phyloP scores from a whole-genome alignment of 30 jellyfish, hydroid and myxozoan species.

The Haliclystus octoradiatus region DNA sequence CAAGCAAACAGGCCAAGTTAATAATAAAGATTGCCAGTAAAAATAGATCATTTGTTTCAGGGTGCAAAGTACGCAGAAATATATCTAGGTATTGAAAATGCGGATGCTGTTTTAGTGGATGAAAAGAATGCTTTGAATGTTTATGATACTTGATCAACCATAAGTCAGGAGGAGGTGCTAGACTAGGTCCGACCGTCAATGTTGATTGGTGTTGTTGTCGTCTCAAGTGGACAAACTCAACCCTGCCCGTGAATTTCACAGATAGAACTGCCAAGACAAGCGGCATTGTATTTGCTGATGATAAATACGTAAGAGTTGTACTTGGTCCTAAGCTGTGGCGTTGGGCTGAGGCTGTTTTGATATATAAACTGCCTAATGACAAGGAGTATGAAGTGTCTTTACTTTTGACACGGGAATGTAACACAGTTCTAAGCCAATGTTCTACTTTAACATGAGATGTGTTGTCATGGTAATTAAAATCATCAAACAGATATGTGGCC shows the following conservation, averaged over 20 bases:
- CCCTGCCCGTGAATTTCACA: slow-evolving; percentile 80
- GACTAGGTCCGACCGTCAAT: not conserved
- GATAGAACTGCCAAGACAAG: slow-evolving; percentile 65
- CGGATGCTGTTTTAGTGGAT: slow-evolving; percentile 52
- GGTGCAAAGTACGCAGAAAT: slow-evolving; percentile 73
- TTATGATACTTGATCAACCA: slow-evolving; percentile 1
- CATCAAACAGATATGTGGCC: slow-evolving; percentile 31
- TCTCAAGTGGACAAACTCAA: slow-evolving; percentile 55
- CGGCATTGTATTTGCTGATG: slow-evolving; percentile 46
- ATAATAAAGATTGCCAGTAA: slow-evolving; percentile 33
- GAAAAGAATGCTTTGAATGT: not conserved
- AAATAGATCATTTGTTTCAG: slow-evolving; percentile 85
- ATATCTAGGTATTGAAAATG: slow-evolving; percentile 51
- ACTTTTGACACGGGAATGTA: slow-evolving; percentile 37
- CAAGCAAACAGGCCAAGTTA: slow-evolving; percentile 78
- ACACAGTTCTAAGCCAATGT: slow-evolving; percentile 57
- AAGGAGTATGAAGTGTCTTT: slow-evolving; percentile 22
- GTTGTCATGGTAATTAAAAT: slow-evolving; percentile 12
- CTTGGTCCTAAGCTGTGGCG: slow-evolving; percentile 1
- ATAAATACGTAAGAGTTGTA: slow-evolving; percentile 22
- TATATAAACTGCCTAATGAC: not conserved
- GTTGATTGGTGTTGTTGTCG: not conserved
- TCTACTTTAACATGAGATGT: slow-evolving; percentile 6
- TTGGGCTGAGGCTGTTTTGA: not conserved
- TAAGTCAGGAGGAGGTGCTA: not conserved